Conservation (phyloP, 2,888 invertebrate genomes). For the Drosophila conformis region DNA sequence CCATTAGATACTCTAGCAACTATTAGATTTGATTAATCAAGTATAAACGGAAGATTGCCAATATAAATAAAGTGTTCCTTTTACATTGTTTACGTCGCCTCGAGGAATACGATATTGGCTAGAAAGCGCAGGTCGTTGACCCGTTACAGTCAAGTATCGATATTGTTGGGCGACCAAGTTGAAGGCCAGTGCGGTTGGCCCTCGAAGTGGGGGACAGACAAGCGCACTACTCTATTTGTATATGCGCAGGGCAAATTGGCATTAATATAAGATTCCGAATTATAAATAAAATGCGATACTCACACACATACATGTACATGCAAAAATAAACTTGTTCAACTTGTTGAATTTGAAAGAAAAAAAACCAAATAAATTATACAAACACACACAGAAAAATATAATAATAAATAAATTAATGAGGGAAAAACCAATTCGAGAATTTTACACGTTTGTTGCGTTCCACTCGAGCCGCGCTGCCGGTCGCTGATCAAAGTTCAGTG, state of each 20-base stretch:
- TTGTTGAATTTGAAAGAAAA: conserved; percentile 38
- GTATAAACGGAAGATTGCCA: not conserved
- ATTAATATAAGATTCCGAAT: conserved; percentile 50
- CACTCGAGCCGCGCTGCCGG: conserved; percentile 37
- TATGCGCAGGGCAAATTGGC: conserved; percentile 57
- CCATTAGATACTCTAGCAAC: not conserved
- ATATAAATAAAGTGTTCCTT: not conserved
- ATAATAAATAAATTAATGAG: conserved; percentile 4
- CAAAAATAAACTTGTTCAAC: conserved; percentile 31
- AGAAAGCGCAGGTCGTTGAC: not conserved
- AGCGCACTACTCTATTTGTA: conserved; percentile 6
- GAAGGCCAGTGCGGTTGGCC: conserved; percentile 32
- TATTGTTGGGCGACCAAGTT: conserved; percentile 32
- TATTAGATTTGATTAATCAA: not conserved
- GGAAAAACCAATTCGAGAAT: conserved; percentile 51
- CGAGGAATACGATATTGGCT: not conserved
- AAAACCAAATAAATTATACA: conserved; percentile 46
- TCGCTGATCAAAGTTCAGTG: conserved; percentile 80
- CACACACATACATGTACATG: conserved; percentile 21
- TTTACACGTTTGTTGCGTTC: conserved; percentile 47
- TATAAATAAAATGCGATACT: conserved; percentile 56
- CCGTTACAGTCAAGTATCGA: not conserved
- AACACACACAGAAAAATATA: conserved; percentile 4
- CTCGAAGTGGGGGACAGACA: not conserved
- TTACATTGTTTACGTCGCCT: not conserved